Conservation (phyloP, 2,113 vertebrate species). For the Platysteira castanea region DNA sequence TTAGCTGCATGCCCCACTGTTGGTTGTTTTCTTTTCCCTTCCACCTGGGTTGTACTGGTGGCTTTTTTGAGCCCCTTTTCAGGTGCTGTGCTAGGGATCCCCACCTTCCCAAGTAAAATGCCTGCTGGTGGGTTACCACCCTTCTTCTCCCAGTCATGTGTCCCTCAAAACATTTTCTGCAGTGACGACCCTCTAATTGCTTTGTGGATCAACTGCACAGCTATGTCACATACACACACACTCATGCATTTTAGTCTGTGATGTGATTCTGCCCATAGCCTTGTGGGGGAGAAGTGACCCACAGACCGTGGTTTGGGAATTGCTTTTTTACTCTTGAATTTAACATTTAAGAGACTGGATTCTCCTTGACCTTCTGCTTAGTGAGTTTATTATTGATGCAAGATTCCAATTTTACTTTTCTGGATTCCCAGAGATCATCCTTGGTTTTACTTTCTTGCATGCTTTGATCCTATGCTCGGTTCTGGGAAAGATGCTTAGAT, state of each 20-base stretch:
- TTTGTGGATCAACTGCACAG: neutral
- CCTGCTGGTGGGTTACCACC: neutral
- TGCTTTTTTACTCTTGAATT: neutral
- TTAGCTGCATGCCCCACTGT: neutral
- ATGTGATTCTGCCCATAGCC: neutral
- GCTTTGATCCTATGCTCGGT: neutral
- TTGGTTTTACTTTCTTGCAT: neutral
- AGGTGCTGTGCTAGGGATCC: neutral
- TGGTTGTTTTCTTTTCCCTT: neutral
- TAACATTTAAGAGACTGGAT: neutral
- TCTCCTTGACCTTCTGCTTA: neutral
- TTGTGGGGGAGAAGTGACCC: neutral
- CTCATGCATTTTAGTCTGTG: neutral
- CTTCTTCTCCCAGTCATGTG: neutral
- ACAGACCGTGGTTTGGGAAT: neutral
- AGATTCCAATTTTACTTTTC: neutral
- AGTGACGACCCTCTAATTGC: neutral
- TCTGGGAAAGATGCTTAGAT: neutral
- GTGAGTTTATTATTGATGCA: neutral
- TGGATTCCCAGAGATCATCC: neutral
- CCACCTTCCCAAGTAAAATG: neutral
- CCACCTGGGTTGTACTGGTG: neutral
- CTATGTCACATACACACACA: fast-evolving
- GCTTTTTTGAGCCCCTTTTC: neutral
- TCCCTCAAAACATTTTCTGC: neutral